These are phyloP conservation scores for Auanema freiburgensis DNA, from an alignment of 2,888 invertebrate species.

Conservation along the genomic window DNA sequence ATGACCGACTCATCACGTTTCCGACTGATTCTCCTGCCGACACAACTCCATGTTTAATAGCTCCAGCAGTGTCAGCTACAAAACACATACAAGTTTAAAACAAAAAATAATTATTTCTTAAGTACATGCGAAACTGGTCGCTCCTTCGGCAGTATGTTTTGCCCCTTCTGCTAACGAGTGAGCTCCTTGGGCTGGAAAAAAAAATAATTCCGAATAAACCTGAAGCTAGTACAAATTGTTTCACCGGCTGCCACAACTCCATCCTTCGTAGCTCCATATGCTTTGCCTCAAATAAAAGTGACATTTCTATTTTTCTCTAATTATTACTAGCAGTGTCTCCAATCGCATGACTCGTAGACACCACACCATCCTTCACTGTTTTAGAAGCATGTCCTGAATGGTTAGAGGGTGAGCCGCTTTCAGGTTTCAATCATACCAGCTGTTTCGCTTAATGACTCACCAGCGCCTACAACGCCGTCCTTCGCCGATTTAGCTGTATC, in stretches of 20 bases:
- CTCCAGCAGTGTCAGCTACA: constrained; percentile 8
- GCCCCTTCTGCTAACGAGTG: not conserved
- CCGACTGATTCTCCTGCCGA: constrained; percentile 19
- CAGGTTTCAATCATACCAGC: no score
- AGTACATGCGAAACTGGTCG: no score
- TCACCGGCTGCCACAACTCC: not conserved
- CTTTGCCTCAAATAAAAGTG: not conserved
- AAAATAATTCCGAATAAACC: not conserved
- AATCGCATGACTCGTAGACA: not conserved
- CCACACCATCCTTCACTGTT: not conserved
- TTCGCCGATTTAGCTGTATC: constrained; percentile 2
- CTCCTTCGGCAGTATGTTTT: no score
- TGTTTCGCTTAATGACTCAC: constrained; percentile 4
- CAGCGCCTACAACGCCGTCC: constrained; percentile 7
- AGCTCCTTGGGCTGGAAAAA: not conserved
- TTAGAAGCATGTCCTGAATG: constrained; percentile 1
- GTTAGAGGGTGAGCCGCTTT: no score
- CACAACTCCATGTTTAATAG: constrained; percentile 14
- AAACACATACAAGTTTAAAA: no score
- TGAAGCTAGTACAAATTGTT: not conserved
- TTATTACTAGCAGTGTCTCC: constrained; percentile 1
- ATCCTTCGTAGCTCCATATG: not conserved
- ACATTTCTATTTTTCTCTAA: not conserved
- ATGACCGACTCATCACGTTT: constrained; percentile 2
- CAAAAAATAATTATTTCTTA: no score